These are phyloP conservation scores for Magallana ariakensis DNA, from an alignment of 1,140 invertebrate species.

Conservation along the genomic window DNA sequence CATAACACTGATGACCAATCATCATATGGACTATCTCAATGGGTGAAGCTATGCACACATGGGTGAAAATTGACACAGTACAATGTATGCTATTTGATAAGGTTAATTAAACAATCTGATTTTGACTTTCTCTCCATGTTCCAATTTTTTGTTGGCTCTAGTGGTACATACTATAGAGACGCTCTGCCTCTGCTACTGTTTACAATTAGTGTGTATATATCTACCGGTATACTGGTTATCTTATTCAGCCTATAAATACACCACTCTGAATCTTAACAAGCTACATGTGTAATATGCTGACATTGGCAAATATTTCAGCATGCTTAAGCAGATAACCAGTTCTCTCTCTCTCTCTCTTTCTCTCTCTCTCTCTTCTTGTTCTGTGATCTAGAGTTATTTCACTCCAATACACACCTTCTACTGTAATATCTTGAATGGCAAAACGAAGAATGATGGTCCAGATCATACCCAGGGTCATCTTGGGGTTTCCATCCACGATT, in stretches of 20 bases:
- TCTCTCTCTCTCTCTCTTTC: too few relatives aligned
- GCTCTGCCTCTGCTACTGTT: background rate
- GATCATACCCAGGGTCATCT: conserved; percentile 99
- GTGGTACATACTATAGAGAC: background rate
- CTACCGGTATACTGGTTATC: background rate
- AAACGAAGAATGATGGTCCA: conserved; percentile 99
- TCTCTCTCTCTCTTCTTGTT: background rate
- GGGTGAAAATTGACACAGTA: conserved; percentile 5
- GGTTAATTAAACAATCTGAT: background rate
- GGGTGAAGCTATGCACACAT: background rate
- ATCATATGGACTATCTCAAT: background rate
- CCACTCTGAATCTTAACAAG: conserved; percentile 1
- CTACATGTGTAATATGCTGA: conserved; percentile 28
- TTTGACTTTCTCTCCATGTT: background rate
- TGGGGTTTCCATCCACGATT: conserved; percentile 99
- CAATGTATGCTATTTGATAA: background rate
- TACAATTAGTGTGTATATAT: conserved; percentile 25
- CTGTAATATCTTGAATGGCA: conserved; percentile 99
- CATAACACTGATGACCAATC: background rate
- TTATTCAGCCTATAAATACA: conserved; percentile 20
- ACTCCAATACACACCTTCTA: conserved; percentile 85
- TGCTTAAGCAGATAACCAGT: background rate
- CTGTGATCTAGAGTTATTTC: background rate
- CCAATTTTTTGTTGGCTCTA: background rate
- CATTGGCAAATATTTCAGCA: background rate